Evolutionary conservation across 2,797 vertebrate genomes (phyloP).

Genomic region (Chelon auratus): DNA sequence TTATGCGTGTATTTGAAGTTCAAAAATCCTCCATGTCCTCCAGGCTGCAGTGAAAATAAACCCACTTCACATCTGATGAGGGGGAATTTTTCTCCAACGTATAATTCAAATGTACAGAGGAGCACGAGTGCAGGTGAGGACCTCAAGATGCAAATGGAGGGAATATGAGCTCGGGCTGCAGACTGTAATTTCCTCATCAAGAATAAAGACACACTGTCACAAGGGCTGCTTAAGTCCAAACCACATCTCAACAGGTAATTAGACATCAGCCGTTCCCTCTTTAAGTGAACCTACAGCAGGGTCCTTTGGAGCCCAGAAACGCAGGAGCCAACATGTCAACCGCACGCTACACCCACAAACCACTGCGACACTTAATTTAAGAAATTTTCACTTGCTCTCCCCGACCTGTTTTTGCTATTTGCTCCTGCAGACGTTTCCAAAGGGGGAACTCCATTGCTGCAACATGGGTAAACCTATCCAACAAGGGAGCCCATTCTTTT

Average conservation of each 20-base stretch:
- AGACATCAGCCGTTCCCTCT: constrained; percentile 57
- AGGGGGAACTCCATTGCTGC: constrained; percentile 61
- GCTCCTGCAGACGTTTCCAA: constrained; percentile 63
- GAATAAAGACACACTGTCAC: constrained; percentile 62
- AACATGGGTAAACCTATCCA: constrained; percentile 78
- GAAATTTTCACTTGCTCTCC: constrained; percentile 66
- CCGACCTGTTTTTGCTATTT: constrained; percentile 76
- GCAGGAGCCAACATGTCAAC: constrained; percentile 70
- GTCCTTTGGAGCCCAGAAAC: constrained; percentile 37
- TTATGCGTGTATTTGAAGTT: constrained; percentile 52
- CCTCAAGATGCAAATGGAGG: constrained; percentile 70
- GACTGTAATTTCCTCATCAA: constrained; percentile 79
- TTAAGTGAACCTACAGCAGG: constrained; percentile 51
- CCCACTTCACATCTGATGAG: constrained; percentile 54
- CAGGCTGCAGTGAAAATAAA: constrained; percentile 67
- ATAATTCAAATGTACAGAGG: constrained; percentile 56
- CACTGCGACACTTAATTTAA: constrained; percentile 59
- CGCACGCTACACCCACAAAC: constrained; percentile 54
- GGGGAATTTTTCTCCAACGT: constrained; percentile 49
- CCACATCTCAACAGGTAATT: constrained; percentile 79
- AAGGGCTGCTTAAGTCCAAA: constrained; percentile 70
- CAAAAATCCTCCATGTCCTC: constrained; percentile 52
- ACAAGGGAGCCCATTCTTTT: constrained; percentile 83
- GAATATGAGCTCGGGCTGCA: constrained; percentile 51
- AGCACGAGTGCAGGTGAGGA: constrained; percentile 69